A percentile compares a stretch with the other conserved stretches of the same genome.
phyloP scores from a whole-genome alignment of 2,797 vertebrate genomes.

The Pipistrellus kuhlii region DNA sequence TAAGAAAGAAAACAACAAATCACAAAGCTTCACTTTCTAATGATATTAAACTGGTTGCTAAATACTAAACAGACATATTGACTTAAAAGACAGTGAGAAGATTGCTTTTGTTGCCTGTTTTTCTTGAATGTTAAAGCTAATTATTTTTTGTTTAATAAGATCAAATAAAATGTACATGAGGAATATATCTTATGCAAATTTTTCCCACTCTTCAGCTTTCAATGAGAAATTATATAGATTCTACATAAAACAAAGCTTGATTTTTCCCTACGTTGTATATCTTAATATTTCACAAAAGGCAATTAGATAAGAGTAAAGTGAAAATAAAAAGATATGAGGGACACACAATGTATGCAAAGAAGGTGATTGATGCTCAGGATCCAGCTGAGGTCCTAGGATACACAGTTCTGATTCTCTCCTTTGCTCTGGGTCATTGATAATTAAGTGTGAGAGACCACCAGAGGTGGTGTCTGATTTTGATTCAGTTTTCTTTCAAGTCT shows the following conservation, averaged over 20 bases:
- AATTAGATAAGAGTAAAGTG: neutral
- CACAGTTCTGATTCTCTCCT: neutral
- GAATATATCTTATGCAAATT: neutral
- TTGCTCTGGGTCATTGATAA: neutral
- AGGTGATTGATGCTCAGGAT: neutral
- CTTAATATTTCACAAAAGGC: neutral
- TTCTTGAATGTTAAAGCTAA: conserved; percentile 67
- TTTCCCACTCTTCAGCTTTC: neutral
- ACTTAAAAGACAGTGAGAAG: conserved; percentile 61
- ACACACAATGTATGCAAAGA: neutral
- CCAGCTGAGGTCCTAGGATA: neutral
- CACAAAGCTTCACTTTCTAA: conserved; percentile 45
- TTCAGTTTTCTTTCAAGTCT: neutral
- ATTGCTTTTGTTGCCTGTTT: conserved; percentile 51
- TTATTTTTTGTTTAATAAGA: conserved; percentile 58
- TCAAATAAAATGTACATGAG: conserved; percentile 42
- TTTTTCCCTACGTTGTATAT: neutral
- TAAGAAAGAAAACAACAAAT: neutral
- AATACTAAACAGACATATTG: conserved; percentile 1
- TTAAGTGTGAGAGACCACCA: neutral
- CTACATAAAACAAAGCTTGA: neutral
- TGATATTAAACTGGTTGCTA: conserved; percentile 51
- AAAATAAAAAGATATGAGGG: neutral
- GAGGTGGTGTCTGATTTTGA: neutral
- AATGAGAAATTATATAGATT: neutral